Base-by-base conservation (phyloP, 2,113 vertebrate species). In the Notothenia rossii region DNA sequence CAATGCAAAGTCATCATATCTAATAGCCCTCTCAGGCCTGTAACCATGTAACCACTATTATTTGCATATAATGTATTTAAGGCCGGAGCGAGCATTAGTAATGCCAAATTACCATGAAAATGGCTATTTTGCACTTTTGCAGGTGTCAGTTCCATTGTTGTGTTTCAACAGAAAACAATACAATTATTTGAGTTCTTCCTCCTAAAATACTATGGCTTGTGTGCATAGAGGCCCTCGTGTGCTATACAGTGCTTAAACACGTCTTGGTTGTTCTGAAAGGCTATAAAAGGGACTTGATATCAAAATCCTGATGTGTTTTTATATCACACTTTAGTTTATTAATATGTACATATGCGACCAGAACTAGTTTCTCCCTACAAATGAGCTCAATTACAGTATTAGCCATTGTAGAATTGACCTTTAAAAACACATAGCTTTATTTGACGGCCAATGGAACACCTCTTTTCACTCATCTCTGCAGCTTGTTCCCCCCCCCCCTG, bases 31-130 rank as follows among this genome's bases (percentile, higher is more conserved):
- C 0, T 56, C 67, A 56, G 20, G 33, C 43, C 22, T 53, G 17
- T 3, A 0, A 18, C 25, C 9, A 62, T 22, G 40, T 5, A 56
- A 61, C 15, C 5, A 14, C 55, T 56, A 72, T 65, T 58, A 50
- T 17, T n/a, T 58, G 68, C 2, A 51, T 40, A 73, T 77, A 70
- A 69, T 69, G 17, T 36, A 45, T 72, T 20, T 25, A 54, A 46
- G 33, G 15, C 49, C 1, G 2, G 50, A 58, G 49, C 64, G 40
- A 49, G 29, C 17, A 54, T 69, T 45, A 76, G 7, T 43, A 65
- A 62, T 13, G n/a, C 12, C 60, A 81, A 77, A 81, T 70, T 72
- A 72, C 49, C 53, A 82, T 79, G 46, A 76, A 81, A 83, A 66
- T 0, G 68, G 40, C 50, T 45, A 56, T 58, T 54, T 33, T 55